phyloP scores from a whole-genome alignment of 2,888 invertebrate species.

The Drosophila kambysellisi region DNA sequence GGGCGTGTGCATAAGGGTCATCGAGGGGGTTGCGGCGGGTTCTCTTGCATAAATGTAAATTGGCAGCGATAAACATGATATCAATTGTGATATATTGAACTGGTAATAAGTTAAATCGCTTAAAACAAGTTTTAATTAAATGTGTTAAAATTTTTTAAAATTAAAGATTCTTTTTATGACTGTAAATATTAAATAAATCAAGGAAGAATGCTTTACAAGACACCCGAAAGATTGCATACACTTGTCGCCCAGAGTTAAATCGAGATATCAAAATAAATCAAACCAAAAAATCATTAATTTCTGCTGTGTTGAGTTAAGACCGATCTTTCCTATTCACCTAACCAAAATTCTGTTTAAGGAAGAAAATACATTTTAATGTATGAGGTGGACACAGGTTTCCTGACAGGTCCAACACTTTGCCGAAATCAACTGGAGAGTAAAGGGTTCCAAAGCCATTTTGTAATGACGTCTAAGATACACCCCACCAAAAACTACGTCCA shows the following conservation, averaged over 20 bases:
- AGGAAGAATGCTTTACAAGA: too few species aligned
- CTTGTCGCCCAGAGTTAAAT: too few species aligned
- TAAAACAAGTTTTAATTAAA: not conserved
- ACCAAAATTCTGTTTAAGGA: not conserved
- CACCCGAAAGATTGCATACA: too few species aligned
- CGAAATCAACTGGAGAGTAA: not conserved
- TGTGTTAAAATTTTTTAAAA: fast-evolving
- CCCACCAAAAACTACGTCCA: conserved; percentile 5
- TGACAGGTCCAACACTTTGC: not conserved
- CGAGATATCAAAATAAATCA: too few species aligned
- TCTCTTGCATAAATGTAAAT: not conserved
- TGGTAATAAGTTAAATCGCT: not conserved
- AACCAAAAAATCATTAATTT: too few species aligned
- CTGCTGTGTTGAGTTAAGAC: too few species aligned
- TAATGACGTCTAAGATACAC: not conserved
- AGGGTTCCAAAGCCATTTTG: not conserved
- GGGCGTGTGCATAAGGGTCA: not conserved
- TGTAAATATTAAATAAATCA: not conserved
- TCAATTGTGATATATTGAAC: not conserved
- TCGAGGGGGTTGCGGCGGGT: not conserved
- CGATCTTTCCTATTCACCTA: not conserved
- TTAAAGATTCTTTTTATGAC: not conserved
- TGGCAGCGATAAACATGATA: not conserved
- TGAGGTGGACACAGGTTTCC: not conserved
- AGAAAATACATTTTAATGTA: not conserved